A percentile compares a stretch with the other conserved stretches of the same genome.
These are phyloP conservation scores for Hololepta plana DNA, from an alignment of 2,888 invertebrate species.

Conservation along the genomic window DNA sequence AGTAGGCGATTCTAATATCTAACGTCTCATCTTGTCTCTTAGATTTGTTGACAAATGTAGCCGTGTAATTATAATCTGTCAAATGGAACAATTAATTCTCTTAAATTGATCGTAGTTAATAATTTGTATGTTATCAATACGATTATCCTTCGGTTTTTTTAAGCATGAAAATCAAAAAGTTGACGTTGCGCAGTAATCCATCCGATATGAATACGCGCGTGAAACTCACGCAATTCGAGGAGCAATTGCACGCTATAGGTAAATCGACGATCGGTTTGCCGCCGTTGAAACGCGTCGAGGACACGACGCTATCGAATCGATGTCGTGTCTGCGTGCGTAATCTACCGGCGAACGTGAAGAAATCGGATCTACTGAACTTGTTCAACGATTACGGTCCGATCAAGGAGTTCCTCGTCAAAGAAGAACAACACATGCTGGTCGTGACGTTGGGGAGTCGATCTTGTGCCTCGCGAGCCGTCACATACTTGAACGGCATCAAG, in stretches of 20 bases:
- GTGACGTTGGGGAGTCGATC: not conserved
- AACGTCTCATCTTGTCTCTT: no score
- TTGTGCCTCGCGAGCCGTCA: not conserved
- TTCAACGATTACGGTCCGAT: not conserved
- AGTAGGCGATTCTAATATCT: no score
- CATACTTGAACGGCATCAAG: not conserved
- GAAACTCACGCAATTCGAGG: no score
- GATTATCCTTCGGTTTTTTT: no score
- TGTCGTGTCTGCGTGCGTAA: not conserved
- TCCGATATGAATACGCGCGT: no score
- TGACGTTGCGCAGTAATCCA: no score
- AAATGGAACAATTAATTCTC: no score
- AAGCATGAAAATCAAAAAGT: no score
- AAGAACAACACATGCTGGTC: not conserved
- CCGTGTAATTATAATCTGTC: no score
- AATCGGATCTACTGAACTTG: not conserved
- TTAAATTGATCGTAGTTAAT: no score
- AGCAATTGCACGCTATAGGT: not conserved
- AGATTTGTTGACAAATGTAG: no score
- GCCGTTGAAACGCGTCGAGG: conserved; percentile 1
- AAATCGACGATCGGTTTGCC: not conserved
- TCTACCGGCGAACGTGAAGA: not conserved
- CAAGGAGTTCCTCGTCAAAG: not conserved
- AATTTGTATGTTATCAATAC: no score
- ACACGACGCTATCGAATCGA: not conserved